Conservation (phyloP, 2,797 vertebrate genomes). For the Margarornis squamiger region DNA sequence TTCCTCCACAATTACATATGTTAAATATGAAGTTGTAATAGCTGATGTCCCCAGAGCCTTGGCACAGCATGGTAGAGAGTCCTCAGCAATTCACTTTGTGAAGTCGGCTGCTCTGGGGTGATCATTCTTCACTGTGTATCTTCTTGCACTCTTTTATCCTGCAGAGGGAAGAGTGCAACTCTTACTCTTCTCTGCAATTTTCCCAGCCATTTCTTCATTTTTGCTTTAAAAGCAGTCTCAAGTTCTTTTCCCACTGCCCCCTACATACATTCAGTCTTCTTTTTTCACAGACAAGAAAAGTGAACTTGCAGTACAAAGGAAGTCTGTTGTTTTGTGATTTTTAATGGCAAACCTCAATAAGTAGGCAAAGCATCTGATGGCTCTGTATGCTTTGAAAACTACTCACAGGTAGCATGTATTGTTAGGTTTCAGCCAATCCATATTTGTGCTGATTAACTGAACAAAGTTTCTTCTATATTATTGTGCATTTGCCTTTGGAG, state of each 20-base stretch:
- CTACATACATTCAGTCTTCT: background rate
- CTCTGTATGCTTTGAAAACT: background rate
- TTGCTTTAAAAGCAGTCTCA: background rate
- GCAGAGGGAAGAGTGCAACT: background rate
- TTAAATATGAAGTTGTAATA: background rate
- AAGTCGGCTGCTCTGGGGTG: background rate
- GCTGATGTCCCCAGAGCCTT: background rate
- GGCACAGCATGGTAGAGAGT: background rate
- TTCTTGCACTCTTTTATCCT: background rate
- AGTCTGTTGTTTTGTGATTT: background rate
- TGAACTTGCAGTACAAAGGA: background rate
- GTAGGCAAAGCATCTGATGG: background rate
- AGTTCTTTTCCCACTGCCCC: background rate
- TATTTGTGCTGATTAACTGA: background rate
- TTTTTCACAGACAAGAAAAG: background rate
- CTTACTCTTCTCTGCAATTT: background rate
- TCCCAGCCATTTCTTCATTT: background rate
- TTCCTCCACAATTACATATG: background rate
- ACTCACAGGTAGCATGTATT: background rate
- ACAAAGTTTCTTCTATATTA: background rate
- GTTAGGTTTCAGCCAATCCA: background rate
- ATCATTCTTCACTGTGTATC: background rate
- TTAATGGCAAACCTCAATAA: background rate
- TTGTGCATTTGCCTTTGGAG: background rate
- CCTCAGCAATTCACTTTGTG: background rate